Base-by-base conservation (phyloP, 2,113 vertebrate genomes). In the Ivindomyrus marchei region DNA sequence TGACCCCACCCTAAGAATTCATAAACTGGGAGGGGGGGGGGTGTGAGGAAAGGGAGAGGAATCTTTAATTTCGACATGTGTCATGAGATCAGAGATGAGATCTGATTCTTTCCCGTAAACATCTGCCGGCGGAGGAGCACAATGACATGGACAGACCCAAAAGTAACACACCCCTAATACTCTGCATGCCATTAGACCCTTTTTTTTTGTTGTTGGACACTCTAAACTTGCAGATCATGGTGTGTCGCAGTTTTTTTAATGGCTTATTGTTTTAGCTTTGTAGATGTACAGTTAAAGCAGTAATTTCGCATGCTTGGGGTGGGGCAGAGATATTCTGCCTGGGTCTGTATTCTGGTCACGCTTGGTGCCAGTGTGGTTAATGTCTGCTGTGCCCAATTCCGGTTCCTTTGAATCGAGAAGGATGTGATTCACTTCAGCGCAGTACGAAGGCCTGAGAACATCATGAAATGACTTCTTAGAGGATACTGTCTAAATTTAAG, bases 21-120 rank as follows among this genome's bases (percentile, higher is more conserved):
- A 46, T 49, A 4, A 74, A 47, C 74, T 7, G 47, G 50, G 10
- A 46, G 46, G 36, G 36, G 36, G 46, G 46, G 46, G 46, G 13
- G 3, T n/a, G 9, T 90, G 56, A 87, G 92, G 89, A 89, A 90
- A 88, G 42, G 90, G 45, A 85, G 31, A 85, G 90, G 88, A 91
- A 92, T 90, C 27, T 36, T 53, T 10, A 52, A 53, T 53, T 47
- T 87, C 85, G n/a, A n/a, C n/a, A 66, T 62, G 87, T 88, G 85
- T n/a, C 9, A 85, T 31, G 88, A 74, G 46, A n/a, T 10, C 36
- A 46, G 88, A 74, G 21, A 46, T 36, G 11, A 39, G 86, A 31
- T 52, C 53, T 36, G 31, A n/a, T 58, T 66, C 45, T n/a, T 24
- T 15, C 31, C 39, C 8, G 1, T 49, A 36, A 15, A 50, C 7